These are phyloP conservation scores for Urocolius indicus DNA, from an alignment of 2,113 vertebrate species.

Conservation along the genomic window DNA sequence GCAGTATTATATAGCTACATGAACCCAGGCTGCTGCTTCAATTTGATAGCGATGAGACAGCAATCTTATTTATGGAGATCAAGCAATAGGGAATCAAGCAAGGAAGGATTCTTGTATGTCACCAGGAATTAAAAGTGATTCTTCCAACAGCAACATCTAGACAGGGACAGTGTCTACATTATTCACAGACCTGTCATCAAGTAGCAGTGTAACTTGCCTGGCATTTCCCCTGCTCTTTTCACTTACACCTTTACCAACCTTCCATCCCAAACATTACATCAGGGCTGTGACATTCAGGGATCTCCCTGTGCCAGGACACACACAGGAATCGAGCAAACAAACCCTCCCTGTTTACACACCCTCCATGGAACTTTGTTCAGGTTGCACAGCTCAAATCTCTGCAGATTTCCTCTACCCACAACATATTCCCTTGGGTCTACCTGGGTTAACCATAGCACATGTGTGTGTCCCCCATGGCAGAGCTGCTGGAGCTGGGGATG, in stretches of 20 bases:
- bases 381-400: not conserved
- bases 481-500: not conserved
- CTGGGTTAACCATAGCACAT: not conserved
- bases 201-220: not conserved
- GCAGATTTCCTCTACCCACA: not conserved
- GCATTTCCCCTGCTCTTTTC: not conserved
- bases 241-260: not conserved
- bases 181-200: not conserved
- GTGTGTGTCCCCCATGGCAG: not conserved
- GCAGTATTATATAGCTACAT: not conserved
- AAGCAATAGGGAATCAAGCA: not conserved
- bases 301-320: not conserved
- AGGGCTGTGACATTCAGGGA: not conserved
- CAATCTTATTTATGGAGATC: not conserved
- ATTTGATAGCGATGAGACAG: not conserved
- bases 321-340: not conserved
- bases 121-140: not conserved
- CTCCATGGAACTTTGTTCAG: not conserved
- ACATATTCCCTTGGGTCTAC: not conserved
- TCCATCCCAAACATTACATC: constrained; percentile 3
- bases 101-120: not conserved
- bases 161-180: not conserved
- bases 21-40: not conserved
- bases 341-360: not conserved
- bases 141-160: not conserved